These are phyloP conservation scores for Salticus scenicus DNA, from an alignment of 2,888 invertebrate genomes.

Conservation along the genomic window DNA sequence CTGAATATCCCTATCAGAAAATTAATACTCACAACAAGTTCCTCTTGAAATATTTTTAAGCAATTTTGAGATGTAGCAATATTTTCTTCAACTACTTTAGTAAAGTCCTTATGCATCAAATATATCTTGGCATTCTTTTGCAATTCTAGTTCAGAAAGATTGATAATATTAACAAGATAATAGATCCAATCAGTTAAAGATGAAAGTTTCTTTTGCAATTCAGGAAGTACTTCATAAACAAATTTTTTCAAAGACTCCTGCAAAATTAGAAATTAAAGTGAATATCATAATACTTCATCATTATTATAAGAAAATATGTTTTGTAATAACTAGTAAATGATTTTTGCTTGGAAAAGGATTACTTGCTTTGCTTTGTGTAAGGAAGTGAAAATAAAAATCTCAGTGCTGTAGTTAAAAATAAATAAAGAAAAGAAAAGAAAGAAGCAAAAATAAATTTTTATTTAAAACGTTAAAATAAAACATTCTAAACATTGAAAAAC, in stretches of 20 bases:
- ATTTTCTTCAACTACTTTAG: slow-evolving; percentile 48
- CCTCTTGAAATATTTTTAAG: slow-evolving; percentile 32
- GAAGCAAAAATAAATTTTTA: too few relatives aligned
- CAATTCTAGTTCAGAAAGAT: slow-evolving; percentile 24
- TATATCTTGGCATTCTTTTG: slow-evolving; percentile 42
- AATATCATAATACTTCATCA: too few relatives aligned
- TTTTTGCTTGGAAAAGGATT: too few relatives aligned
- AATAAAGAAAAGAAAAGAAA: too few relatives aligned
- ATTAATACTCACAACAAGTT: slow-evolving; percentile 38
- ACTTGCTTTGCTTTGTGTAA: too few relatives aligned
- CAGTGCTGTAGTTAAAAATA: too few relatives aligned
- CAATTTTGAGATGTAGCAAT: background rate
- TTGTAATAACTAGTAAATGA: too few relatives aligned
- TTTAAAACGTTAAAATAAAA: too few relatives aligned
- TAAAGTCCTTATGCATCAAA: slow-evolving; percentile 44
- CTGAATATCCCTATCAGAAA: too few relatives aligned
- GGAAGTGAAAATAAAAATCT: too few relatives aligned
- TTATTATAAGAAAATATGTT: too few relatives aligned
- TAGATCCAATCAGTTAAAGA: slow-evolving; percentile 47
- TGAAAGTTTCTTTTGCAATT: slow-evolving; percentile 29
- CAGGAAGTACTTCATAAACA: background rate
- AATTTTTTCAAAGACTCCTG: slow-evolving; percentile 48
- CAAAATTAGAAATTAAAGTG: background rate
- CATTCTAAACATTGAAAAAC: too few relatives aligned
- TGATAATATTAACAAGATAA: slow-evolving; percentile 43